phyloP scores from a whole-genome alignment of 2,113 vertebrate species.

The Thamnaconus septentrionalis region DNA sequence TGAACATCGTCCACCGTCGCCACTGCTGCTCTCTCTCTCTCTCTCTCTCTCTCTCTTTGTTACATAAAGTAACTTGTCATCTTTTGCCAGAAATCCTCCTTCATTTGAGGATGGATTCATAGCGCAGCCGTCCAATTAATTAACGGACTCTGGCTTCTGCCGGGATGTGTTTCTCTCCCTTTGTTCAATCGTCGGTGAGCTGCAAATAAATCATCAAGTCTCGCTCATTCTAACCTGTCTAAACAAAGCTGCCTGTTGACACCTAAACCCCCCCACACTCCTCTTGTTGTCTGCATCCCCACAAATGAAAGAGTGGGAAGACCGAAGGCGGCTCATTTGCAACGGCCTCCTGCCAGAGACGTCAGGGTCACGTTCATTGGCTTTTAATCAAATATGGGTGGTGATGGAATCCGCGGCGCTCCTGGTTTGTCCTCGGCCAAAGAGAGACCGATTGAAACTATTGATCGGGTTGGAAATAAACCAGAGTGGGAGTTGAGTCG shows the following conservation, averaged over 20 bases:
- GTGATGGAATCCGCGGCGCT: constrained; percentile 28
- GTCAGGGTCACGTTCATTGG: constrained; percentile 20
- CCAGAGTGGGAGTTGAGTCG: constrained; percentile 27
- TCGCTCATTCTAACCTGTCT: too few relatives aligned
- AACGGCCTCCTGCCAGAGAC: constrained; percentile 2
- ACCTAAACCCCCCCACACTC: not conserved
- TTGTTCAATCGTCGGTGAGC: not conserved
- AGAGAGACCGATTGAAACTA: constrained; percentile 38
- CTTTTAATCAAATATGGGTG: constrained; percentile 47
- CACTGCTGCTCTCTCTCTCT: not conserved
- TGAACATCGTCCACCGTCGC: too few relatives aligned
- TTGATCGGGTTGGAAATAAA: constrained; percentile 55
- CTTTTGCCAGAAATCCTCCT: not conserved
- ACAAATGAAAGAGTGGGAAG: constrained; percentile 1
- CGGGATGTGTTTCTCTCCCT: not conserved
- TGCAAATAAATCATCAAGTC: too few relatives aligned
- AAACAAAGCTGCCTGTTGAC: not conserved
- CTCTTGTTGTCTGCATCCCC: constrained; percentile 14
- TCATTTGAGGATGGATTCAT: not conserved
- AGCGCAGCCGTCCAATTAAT: constrained; percentile 1
- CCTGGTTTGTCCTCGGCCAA: constrained; percentile 40
- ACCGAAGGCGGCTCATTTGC: constrained; percentile 20
- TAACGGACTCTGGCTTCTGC: not conserved
- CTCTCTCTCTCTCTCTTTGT: not conserved
- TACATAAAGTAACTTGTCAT: not conserved